phyloP scores from a whole-genome alignment of 2,888 invertebrate genomes.

The Elmis aenea region DNA sequence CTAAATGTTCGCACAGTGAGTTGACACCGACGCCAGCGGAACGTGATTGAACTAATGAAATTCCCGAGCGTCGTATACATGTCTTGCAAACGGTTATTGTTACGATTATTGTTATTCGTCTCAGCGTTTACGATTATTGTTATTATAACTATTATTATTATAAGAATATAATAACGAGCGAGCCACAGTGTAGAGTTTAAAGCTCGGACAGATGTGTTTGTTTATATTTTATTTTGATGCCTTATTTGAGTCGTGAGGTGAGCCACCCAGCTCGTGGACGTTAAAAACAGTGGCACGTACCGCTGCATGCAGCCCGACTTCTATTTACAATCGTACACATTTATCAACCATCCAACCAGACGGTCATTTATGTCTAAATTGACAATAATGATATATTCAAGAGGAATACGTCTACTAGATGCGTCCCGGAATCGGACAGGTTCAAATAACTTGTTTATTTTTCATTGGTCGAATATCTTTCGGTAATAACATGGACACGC shows the following conservation, averaged over 20 bases:
- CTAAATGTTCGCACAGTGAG: slow-evolving; percentile 15
- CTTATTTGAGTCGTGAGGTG: slow-evolving; percentile 24
- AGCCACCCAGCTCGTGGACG: slow-evolving; percentile 32
- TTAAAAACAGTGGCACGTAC: slow-evolving; percentile 29
- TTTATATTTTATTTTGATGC: slow-evolving; percentile 21
- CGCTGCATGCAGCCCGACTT: slow-evolving; percentile 38
- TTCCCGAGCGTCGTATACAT: slow-evolving; percentile 40
- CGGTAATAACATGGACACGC: too few species aligned
- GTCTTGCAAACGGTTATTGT: slow-evolving; percentile 44
- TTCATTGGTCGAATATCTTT: too few species aligned
- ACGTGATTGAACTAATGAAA: slow-evolving; percentile 44
- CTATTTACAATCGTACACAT: slow-evolving; percentile 40
- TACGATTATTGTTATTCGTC: slow-evolving; percentile 45
- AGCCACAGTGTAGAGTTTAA: slow-evolving; percentile 9
- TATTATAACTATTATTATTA: slow-evolving; percentile 25
- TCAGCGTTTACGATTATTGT: slow-evolving; percentile 39
- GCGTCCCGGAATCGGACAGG: too few species aligned
- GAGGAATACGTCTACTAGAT: too few species aligned
- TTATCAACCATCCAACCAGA: slow-evolving; percentile 37
- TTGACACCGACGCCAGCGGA: slow-evolving; percentile 27
- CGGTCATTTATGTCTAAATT: slow-evolving; percentile 41
- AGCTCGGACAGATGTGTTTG: slow-evolving; percentile 15
- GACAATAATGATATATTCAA: slow-evolving; percentile 40
- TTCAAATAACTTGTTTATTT: too few species aligned
- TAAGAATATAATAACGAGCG: slow-evolving; percentile 14